These are phyloP conservation scores for Rotaria socialis DNA, from an alignment of 2,888 invertebrate species.

Conservation along the genomic window DNA sequence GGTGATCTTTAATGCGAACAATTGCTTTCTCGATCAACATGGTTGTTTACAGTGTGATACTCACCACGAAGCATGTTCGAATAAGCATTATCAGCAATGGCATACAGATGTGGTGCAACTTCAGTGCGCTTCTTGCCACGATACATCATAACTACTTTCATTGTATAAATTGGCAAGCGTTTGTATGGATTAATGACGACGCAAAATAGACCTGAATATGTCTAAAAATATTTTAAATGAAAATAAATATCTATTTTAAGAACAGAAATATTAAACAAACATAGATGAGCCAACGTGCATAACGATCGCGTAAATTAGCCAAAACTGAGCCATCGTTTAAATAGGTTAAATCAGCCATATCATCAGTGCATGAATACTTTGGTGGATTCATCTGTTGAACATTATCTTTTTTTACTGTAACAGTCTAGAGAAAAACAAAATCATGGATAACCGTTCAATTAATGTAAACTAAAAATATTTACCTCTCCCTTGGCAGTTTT, in stretches of 20 bases:
- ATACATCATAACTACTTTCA: constrained; percentile 44
- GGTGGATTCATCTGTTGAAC: constrained; percentile 59
- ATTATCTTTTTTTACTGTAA: constrained; percentile 67
- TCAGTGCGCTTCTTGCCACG: constrained; percentile 43
- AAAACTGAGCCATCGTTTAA: constrained; percentile 59
- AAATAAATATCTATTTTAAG: neutral
- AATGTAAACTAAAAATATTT: neutral
- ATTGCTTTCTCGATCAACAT: neutral
- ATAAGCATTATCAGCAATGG: constrained; percentile 46
- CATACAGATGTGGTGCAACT: constrained; percentile 46
- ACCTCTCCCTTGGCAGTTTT: neutral
- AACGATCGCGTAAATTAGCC: constrained; percentile 56
- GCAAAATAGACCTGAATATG: constrained; percentile 45
- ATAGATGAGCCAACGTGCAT: constrained; percentile 55
- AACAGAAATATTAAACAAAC: constrained; percentile 55
- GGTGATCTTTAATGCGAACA: constrained; percentile 21
- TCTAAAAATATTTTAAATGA: neutral
- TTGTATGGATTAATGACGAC: constrained; percentile 46
- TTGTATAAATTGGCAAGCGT: constrained; percentile 45
- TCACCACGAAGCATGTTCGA: constrained; percentile 63
- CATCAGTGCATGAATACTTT: constrained; percentile 57
- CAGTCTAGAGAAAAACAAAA: constrained; percentile 65
- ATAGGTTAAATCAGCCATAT: constrained; percentile 60
- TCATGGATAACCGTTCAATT: neutral
- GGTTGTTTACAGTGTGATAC: neutral